These are phyloP conservation scores for Tenthredo livida DNA, from an alignment of 2,888 invertebrate species.

Conservation along the genomic window DNA sequence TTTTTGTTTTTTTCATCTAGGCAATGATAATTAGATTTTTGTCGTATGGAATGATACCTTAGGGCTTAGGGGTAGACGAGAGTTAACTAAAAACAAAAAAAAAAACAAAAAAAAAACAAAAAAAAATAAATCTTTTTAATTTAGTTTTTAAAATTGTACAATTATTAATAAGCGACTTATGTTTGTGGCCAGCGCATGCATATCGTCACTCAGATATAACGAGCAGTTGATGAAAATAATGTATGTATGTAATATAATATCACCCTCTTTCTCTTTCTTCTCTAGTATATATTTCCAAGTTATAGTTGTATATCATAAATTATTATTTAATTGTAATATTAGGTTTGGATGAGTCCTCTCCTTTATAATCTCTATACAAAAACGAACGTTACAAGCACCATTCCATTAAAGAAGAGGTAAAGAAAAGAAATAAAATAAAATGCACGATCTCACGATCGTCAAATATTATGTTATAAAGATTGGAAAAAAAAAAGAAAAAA, in stretches of 20 bases:
- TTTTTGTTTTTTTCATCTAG: neutral
- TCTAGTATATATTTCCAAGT: neutral
- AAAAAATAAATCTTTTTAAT: conserved; percentile 4
- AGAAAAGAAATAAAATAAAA: conserved; percentile 24
- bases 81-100: conserved; percentile 11
- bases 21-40: conserved; percentile 21
- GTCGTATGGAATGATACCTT: conserved; percentile 47
- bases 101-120: too few relatives aligned
- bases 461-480: neutral
- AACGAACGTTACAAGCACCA: conserved; percentile 41
- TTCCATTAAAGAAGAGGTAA: conserved; percentile 22
- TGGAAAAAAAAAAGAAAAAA: neutral
- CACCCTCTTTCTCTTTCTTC: neutral
- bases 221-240: conserved; percentile 18
- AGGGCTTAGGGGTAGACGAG: neutral
- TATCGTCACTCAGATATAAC: conserved; percentile 35
- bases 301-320: conserved; percentile 14
- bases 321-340: conserved; percentile 1
- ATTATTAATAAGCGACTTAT: conserved; percentile 49
- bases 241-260: neutral
- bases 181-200: conserved; percentile 53
- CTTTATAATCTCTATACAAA: conserved; percentile 36
- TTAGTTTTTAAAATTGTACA: conserved; percentile 36
- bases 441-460: conserved; percentile 20
- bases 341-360: neutral